A percentile compares a stretch with the other conserved stretches of the same genome.
These are phyloP conservation scores for Hipposideros larvatus DNA, from an alignment of 2,797 vertebrate species.

Conservation along the genomic window DNA sequence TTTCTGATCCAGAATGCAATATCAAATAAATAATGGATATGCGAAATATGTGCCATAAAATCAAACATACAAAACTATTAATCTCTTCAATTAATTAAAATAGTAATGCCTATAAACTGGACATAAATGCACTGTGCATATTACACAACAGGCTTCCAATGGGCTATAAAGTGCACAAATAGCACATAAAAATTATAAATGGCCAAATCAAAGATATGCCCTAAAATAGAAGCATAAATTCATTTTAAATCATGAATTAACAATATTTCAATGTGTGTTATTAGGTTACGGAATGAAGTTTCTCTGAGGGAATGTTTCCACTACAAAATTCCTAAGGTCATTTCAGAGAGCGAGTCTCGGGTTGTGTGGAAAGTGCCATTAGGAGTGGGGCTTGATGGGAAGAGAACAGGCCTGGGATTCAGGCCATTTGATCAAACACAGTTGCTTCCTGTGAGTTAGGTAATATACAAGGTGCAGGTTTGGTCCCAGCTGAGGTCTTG, in stretches of 20 bases:
- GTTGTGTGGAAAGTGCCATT: background rate
- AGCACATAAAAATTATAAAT: conserved; percentile 58
- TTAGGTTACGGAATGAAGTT: background rate
- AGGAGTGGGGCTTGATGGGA: too few relatives aligned
- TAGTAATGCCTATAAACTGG: conserved; percentile 37
- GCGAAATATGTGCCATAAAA: conserved; percentile 60
- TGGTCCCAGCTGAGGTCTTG: background rate
- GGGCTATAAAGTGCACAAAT: conserved; percentile 47
- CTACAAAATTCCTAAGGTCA: background rate
- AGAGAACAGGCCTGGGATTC: background rate
- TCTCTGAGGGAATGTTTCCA: background rate
- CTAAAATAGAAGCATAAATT: conserved; percentile 52
- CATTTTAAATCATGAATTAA: conserved; percentile 24
- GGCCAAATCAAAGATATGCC: conserved; percentile 50
- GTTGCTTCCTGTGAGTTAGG: background rate
- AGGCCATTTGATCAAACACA: background rate
- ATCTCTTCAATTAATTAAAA: conserved; percentile 74
- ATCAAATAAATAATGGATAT: conserved; percentile 56
- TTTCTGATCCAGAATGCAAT: conserved; percentile 48
- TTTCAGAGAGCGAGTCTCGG: background rate
- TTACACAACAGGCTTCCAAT: background rate
- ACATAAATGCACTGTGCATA: conserved; percentile 4
- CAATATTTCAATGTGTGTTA: background rate
- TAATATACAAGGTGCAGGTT: background rate
- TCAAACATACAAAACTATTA: conserved; percentile 69